A percentile compares a stretch with the other conserved stretches of the same genome.
Evolutionary conservation across 2,888 invertebrate genomes (phyloP).

Genomic region (Megastigmus dorsalis): DNA sequence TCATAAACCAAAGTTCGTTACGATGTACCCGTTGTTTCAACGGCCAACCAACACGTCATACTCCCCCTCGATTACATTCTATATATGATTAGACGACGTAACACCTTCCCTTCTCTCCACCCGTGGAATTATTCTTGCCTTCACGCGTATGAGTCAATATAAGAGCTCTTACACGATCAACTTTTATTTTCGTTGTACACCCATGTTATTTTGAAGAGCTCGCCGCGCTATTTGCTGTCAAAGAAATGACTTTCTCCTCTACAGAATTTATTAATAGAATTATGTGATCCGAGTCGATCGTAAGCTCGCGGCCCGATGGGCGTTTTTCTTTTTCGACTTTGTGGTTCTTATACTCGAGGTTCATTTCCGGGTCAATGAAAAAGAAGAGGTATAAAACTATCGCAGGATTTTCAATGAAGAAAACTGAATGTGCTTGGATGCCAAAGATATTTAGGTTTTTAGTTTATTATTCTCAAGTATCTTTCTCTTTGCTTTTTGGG

Average conservation of each 20-base stretch:
- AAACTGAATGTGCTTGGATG: background rate
- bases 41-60: too few species aligned
- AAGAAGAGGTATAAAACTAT: background rate
- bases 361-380: background rate
- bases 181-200: slow-evolving; percentile 13
- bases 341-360: background rate
- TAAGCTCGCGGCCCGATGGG: background rate
- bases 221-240: background rate
- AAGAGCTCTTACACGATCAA: background rate
- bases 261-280: slow-evolving; percentile 34
- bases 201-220: slow-evolving; percentile 8
- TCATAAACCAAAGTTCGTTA: slow-evolving; percentile 9
- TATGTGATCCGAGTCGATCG: slow-evolving; percentile 9
- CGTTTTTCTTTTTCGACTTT: slow-evolving; percentile 2
- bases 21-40: background rate
- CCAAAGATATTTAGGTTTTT: background rate
- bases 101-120: background rate
- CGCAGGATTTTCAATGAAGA: background rate
- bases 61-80: slow-evolving; percentile 1
- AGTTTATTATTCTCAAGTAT: background rate
- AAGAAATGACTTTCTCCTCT: slow-evolving; percentile 7
- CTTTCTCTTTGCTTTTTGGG: background rate
- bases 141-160: too few species aligned
- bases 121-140: background rate
- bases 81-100: background rate